These are phyloP conservation scores for Eristalis pertinax DNA, from an alignment of 2,888 invertebrate genomes.

Conservation along the genomic window DNA sequence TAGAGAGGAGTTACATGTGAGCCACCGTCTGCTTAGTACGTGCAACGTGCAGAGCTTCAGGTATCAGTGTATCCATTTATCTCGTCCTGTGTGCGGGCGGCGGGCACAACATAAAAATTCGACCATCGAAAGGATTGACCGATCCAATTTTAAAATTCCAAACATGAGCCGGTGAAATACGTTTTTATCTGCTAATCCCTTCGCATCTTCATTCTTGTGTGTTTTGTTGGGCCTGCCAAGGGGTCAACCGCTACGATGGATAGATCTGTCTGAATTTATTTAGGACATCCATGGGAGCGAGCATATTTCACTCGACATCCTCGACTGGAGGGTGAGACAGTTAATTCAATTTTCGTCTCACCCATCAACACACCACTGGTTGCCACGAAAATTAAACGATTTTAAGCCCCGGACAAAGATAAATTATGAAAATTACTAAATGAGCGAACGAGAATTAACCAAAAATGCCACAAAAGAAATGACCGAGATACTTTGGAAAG, in stretches of 20 bases:
- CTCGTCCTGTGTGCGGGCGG: neutral
- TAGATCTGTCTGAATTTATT: neutral
- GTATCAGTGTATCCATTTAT: constrained; percentile 2
- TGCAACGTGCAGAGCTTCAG: neutral
- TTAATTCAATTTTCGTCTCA: neutral
- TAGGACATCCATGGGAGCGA: neutral
- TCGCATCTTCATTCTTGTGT: neutral
- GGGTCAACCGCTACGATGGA: neutral
- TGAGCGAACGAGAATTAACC: neutral
- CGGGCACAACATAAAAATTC: neutral
- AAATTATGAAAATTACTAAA: constrained; percentile 8
- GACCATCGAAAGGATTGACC: constrained; percentile 6
- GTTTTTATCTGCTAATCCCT: neutral
- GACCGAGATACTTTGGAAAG: too few relatives aligned
- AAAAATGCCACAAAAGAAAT: neutral
- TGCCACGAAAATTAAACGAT: neutral
- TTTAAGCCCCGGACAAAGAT: neutral
- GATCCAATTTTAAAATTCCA: constrained; percentile 18
- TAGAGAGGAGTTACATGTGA: neutral
- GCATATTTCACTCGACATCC: too few relatives aligned
- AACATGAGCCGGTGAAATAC: constrained; percentile 8
- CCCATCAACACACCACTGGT: neutral
- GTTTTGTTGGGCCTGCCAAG: neutral
- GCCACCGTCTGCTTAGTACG: neutral
- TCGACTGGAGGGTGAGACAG: neutral